phyloP scores from a whole-genome alignment of 2,113 vertebrate species.

The Anolis sagrei region DNA sequence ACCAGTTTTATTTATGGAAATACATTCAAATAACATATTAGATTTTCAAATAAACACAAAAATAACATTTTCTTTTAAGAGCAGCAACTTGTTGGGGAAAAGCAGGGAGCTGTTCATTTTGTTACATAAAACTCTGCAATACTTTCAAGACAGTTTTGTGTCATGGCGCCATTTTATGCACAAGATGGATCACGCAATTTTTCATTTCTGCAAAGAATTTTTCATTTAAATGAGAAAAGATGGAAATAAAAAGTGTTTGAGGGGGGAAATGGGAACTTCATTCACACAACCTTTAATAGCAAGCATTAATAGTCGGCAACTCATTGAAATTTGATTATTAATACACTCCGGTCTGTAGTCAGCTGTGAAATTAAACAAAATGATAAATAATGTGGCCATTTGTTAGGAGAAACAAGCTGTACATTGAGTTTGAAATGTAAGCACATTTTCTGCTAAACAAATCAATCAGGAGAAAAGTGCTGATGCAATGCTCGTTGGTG shows the following conservation, averaged over 20 bases:
- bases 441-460: constrained; percentile 58
- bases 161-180: constrained; percentile 2
- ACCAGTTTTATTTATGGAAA: constrained; percentile 21
- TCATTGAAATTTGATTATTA: constrained; percentile 50
- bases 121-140: neutral
- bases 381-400: constrained; percentile 61
- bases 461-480: constrained; percentile 34
- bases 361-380: constrained; percentile 74
- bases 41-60: constrained; percentile 26
- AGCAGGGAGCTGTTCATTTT: neutral
- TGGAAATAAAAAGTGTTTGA: constrained; percentile 22
- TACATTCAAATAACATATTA: neutral
- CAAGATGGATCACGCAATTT: constrained; percentile 15
- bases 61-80: constrained; percentile 33
- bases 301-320: constrained; percentile 48
- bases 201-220: constrained; percentile 32
- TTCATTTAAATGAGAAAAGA: constrained; percentile 14
- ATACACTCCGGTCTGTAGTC: constrained; percentile 56
- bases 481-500: constrained; percentile 35
- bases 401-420: constrained; percentile 59
- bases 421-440: constrained; percentile 50
- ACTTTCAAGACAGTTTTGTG: neutral
- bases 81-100: neutral
- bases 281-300: constrained; percentile 53
- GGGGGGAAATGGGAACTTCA: constrained; percentile 42